phyloP scores from a whole-genome alignment of 2,888 invertebrate species.

The Morpho helenor region DNA sequence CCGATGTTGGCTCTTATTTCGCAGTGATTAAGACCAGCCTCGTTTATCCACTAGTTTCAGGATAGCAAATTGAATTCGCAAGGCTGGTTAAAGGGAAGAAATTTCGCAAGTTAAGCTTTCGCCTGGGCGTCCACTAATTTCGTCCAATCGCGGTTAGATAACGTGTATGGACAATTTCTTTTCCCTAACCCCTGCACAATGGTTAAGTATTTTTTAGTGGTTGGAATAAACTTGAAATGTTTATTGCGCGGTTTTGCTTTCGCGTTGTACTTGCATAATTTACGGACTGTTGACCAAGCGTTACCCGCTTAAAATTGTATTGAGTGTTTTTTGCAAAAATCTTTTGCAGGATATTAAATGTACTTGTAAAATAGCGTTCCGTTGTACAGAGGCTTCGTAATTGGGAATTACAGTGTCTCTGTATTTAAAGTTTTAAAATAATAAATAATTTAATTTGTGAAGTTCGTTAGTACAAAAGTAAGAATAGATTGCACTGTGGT shows the following conservation, averaged over 20 bases:
- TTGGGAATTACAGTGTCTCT: too few species aligned
- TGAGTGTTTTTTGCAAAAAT: conserved; percentile 25
- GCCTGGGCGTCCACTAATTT: conserved; percentile 71
- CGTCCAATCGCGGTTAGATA: conserved; percentile 65
- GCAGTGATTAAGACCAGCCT: conserved; percentile 45
- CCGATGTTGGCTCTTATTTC: conserved; percentile 41
- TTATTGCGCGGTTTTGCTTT: conserved; percentile 33
- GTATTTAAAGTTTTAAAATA: too few species aligned
- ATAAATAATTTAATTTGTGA: too few species aligned
- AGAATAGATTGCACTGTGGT: too few species aligned
- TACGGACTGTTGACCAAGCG: conserved; percentile 31
- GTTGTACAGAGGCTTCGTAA: not conserved
- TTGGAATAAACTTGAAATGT: conserved; percentile 29
- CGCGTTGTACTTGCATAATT: conserved; percentile 31
- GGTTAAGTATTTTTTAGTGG: conserved; percentile 27
- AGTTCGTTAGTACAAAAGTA: too few species aligned
- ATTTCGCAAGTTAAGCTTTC: conserved; percentile 70
- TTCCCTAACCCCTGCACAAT: conserved; percentile 24
- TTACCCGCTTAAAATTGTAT: conserved; percentile 28
- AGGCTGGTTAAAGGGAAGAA: conserved; percentile 46
- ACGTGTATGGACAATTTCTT: conserved; percentile 58
- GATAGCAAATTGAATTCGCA: conserved; percentile 32
- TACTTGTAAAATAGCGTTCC: not conserved
- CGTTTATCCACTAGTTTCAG: conserved; percentile 26
- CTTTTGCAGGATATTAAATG: conserved; percentile 14